Evolutionary conservation across 2,113 vertebrate genomes (phyloP), one percentile per base, ranked within the genome.

Genomic region (Hiodon tergisus): DNA sequence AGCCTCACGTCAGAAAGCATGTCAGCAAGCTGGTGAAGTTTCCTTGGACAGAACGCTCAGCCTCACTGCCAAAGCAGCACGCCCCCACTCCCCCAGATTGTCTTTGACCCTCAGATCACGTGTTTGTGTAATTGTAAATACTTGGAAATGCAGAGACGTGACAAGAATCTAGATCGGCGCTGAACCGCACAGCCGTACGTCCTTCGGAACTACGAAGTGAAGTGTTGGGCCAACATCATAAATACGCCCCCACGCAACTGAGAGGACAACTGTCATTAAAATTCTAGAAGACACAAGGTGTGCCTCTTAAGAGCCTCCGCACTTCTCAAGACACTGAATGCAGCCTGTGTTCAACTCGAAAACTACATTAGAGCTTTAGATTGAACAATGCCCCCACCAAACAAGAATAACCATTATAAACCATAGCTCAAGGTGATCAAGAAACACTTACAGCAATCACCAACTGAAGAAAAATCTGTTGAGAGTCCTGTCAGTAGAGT

Each of bases 381-480:
- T 31, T 31, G 2, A 31, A 31, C 31, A 31, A 31, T 31, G 31
- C 31, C 31, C 31, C 31, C 31, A 31, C 31, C 31, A 31, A 31
- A 31, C 31, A 31, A 1, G 31, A 31, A 31, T 31, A 31, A 31
- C 31, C 31, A 31, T 31, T 31, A 31, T 31, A 31, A 31, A 31
- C 31, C 31, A 31, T n/a, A n/a, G n/a, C n/a, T 74, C 67, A 48
- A 53, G 10, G 46, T 53, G 67, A 80, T 78, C 66, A 78, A 31
- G 47, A 59, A 59, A 69, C 47, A 59, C 75, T 2, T 74, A 81
- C 77, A 77, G 71, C 71, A 75, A 77, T 84, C 76, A 69, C 16
- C 70, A 58, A 17, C 63, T 65, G 51, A 54, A 73, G 72, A 81
- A 59, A 74, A 82, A 77, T 77, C 74, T 66, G 76, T 59, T 59